A percentile compares a stretch with the other conserved stretches of the same genome.
Conservation (phyloP, 2,888 invertebrate species). For the Hermaeophaga mercurialis region DNA sequence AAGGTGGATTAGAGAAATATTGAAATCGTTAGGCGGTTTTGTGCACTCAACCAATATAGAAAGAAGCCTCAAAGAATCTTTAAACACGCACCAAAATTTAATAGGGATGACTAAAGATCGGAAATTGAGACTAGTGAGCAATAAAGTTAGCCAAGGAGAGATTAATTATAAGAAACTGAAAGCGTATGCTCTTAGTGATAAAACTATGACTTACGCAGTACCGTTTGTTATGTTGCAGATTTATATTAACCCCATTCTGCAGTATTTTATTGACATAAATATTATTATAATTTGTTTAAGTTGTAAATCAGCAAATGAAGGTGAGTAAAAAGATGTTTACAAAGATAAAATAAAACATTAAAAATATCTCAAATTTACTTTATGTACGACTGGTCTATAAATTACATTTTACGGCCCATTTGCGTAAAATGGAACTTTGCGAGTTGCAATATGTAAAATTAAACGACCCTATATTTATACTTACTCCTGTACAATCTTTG, state of each 20-base stretch:
- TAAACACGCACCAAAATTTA: conserved; percentile 64
- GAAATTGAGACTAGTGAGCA: conserved; percentile 53
- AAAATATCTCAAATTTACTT: too few species aligned
- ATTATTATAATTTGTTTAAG: conserved; percentile 61
- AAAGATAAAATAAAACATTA: too few species aligned
- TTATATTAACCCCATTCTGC: conserved; percentile 77
- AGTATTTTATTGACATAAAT: conserved; percentile 70
- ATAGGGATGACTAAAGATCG: conserved; percentile 55
- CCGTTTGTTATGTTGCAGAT: conserved; percentile 74
- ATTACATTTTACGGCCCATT: too few species aligned
- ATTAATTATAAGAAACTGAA: conserved; percentile 61
- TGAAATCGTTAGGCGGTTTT: conserved; percentile 56
- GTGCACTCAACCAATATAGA: conserved; percentile 54
- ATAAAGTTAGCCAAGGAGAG: conserved; percentile 56
- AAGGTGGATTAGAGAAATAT: conserved; percentile 60
- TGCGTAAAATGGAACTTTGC: too few species aligned
- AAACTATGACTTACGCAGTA: conserved; percentile 71
- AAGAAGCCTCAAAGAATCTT: conserved; percentile 62
- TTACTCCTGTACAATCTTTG: too few species aligned
- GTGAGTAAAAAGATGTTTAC: conserved; percentile 42
- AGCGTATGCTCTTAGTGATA: conserved; percentile 68
- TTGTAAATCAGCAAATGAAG: conserved; percentile 46
- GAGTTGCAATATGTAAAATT: too few species aligned
- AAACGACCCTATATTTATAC: too few species aligned
- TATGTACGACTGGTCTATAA: too few species aligned